Percentiles rank a stretch among this genome's conserved stretches.
Evolutionary conservation across 1,140 invertebrate genomes (phyloP).

Genomic region (Drosophila sp.): DNA sequence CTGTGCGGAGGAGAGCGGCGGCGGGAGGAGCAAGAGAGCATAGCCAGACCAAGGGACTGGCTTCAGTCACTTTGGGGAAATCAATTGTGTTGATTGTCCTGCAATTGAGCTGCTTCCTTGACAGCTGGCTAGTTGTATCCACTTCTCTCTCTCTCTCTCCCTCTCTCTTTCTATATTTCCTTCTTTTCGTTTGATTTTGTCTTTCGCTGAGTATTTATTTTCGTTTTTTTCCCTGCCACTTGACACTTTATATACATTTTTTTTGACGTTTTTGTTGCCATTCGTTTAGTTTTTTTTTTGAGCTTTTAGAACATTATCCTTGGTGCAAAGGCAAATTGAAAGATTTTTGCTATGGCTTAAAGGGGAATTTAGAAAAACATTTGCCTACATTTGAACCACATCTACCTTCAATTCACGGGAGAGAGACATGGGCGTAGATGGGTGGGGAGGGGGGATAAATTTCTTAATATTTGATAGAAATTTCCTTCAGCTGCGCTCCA

Average conservation of each 20-base stretch:
- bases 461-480: not conserved
- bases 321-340: conserved; percentile 60
- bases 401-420: conserved; percentile 32
- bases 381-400: conserved; percentile 2
- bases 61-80: conserved; percentile 75
- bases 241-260: conserved; percentile 26
- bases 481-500: not conserved
- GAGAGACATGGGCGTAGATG: not conserved
- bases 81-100: conserved; percentile 81
- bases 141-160: conserved; percentile 28
- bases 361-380: conserved; percentile 25
- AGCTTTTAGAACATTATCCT: conserved; percentile 58
- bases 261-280: conserved; percentile 15
- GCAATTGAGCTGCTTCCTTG: conserved; percentile 71
- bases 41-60: conserved; percentile 2
- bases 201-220: conserved; percentile 64
- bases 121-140: conserved; percentile 47
- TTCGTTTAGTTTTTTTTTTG: conserved; percentile 5
- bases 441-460: not conserved
- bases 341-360: conserved; percentile 69
- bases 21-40: conserved; percentile 7
- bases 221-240: conserved; percentile 33
- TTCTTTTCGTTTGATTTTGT: conserved; percentile 35
- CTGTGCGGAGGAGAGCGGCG: conserved; percentile 44
- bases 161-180: not conserved